Evolutionary conservation across 2,797 vertebrate genomes (phyloP), one percentile per base, ranked within the genome.

Genomic region (Allobates femoralis): DNA sequence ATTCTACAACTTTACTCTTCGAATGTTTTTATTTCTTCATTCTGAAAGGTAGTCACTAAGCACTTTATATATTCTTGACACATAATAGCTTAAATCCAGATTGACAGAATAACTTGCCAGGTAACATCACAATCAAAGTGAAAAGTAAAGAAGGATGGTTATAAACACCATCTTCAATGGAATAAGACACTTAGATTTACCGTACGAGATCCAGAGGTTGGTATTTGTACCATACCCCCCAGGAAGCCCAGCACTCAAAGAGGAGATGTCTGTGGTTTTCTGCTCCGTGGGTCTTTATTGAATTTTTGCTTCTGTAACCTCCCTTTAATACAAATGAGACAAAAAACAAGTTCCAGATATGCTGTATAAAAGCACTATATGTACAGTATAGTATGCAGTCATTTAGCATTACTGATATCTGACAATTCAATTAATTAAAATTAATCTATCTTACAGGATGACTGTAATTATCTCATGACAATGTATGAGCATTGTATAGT

Each of bases 161-260:
- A 16, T 46, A 50, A 50, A 56, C 34, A n/a, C 41, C 67, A 41
- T 21, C 67, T 71, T 34, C 67, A 37, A 46, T 11, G 26, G 37
- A 74, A 50, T 46, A 5, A 51, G 10, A 66, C 62, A 46, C 56
- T 76, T 77, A 41, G 0, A 58, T 91, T 93, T 91, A 98, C 97
- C 97, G 96, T 79, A 98, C 95, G 5, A 98, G 97, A 90, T 98
- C 96, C 91, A 98, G 93, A 0, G 97, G 97, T 53, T 98, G 97
- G 90, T 98, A 98, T 89, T 98, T 98, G 92, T 97, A 98, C 97
- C 97, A 98, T 46, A 97, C 96, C 0, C 96, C 94, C 97, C 97
- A 98, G 92, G 96, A 98, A 71, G 97, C 97, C 97, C 97, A 98
- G 88, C 96, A 98, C 82, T 97, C 97, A 0, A 97, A 97, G 34